Evolutionary conservation across 2,797 vertebrate species (phyloP).

Genomic region (Chiloscyllium punctatum): DNA sequence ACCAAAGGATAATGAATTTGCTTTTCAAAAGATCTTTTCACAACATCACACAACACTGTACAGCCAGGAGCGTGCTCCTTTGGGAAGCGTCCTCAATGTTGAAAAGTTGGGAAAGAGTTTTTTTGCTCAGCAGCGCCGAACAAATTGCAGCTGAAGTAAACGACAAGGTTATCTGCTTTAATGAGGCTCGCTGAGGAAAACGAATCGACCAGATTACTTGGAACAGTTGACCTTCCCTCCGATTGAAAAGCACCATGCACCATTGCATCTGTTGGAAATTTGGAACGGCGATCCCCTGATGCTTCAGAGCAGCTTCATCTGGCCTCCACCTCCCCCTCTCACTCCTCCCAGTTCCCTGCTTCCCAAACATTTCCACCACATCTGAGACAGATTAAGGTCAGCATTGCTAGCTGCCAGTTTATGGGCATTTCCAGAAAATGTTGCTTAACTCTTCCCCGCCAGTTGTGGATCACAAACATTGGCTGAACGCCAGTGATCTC

Average conservation of each 20-base stretch:
- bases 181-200: neutral
- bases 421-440: neutral
- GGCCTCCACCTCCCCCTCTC: neutral
- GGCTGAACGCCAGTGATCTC: neutral
- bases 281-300: neutral
- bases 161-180: neutral
- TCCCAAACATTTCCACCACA: constrained; percentile 6
- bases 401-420: neutral
- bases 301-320: too few species aligned
- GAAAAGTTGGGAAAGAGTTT: neutral
- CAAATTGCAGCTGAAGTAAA: neutral
- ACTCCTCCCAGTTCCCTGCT: neutral
- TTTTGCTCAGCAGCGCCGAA: neutral
- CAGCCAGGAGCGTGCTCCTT: neutral
- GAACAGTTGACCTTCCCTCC: neutral
- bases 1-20: neutral
- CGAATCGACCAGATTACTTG: neutral
- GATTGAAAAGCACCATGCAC: neutral
- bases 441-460: neutral
- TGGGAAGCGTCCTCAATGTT: neutral
- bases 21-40: neutral
- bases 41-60: neutral
- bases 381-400: constrained; percentile 6
- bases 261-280: neutral
- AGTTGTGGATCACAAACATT: neutral